Base-by-base conservation (phyloP, 2,113 vertebrate species). In the Alethe diademata region DNA sequence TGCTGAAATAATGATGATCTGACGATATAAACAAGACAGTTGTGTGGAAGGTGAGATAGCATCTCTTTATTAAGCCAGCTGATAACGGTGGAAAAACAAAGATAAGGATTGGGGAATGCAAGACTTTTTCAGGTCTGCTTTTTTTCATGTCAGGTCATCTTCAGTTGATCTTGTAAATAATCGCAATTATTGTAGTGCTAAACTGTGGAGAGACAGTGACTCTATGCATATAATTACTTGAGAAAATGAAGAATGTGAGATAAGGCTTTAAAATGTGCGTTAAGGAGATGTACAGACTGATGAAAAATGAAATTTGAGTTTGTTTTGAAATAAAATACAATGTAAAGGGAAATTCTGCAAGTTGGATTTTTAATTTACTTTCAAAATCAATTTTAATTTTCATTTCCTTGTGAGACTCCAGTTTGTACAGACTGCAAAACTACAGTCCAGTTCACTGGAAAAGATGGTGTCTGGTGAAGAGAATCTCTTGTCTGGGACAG, bases 61-160 rank as follows among this genome's bases (percentile, higher is more conserved):
- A 89, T 88, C 84, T 90, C 83, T 76, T 85, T 92, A 64, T 86
- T 88, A 80, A 87, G 5, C 13, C 53, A 83, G 29, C 12, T 92
- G 96, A 96, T 97, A 96, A 92, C 12, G 1, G 24, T 74, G 47
- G 60, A 70, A 90, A 96, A 95, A 88, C 83, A 96, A 78, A 88
- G 92, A 95, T 97, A 95, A 97, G 51, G 15, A 81, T 88, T 73
- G 69, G 88, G 47, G 75, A 58, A 96, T 71, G 56, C 60, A 86
- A 88, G 72, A 13, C 14, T 78, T 95, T 76, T 70, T 88, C 78
- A 78, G 74, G 67, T 93, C 70, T 82, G 62, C 31, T 86, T 95
- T 95, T 95, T 96, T 95, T 93, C 71, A 92, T 83, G 64, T 95
- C 64, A 88, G 96, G 88, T 97, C 88, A 93, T 93, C 94, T 80